These are phyloP conservation scores for Zoanthus sansibaricus DNA, from an alignment of 92 coral and sea anemone genomes.

Conservation along the genomic window DNA sequence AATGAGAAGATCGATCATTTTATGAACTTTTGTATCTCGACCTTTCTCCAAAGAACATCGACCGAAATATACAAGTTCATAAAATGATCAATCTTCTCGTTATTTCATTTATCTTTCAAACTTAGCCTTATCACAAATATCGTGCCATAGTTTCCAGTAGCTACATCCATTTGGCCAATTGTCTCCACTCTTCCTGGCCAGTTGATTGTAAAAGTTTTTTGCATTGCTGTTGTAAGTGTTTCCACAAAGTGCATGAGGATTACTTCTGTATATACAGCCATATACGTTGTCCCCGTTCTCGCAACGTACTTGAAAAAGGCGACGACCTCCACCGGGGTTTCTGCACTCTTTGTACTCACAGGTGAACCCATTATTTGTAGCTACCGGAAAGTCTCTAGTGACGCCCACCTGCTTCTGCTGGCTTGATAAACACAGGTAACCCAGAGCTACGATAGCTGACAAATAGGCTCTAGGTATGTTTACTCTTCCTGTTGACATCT, in stretches of 20 bases:
- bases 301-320: constrained; percentile 38
- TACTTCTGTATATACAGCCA: constrained; percentile 43
- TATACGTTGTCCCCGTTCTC: background rate
- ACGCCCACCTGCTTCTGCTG: background rate
- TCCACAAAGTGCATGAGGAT: constrained; percentile 30
- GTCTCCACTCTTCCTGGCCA: background rate
- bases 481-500: background rate
- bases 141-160: background rate
- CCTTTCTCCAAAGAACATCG: no score
- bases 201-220: background rate
- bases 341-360: constrained; percentile 37
- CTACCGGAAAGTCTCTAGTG: background rate
- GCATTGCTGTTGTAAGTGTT: background rate
- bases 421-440: constrained; percentile 9
- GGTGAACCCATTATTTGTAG: constrained; percentile 23
- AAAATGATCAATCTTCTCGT: no score
- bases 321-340: constrained; percentile 19
- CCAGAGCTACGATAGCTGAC: background rate
- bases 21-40: no score
- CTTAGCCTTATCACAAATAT: background rate
- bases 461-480: background rate
- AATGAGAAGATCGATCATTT: no score
- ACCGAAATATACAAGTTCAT: no score
- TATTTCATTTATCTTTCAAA: background rate
- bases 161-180: background rate